Base-by-base conservation (phyloP, 2,113 vertebrate genomes). In the Ariopsis seemanni region DNA sequence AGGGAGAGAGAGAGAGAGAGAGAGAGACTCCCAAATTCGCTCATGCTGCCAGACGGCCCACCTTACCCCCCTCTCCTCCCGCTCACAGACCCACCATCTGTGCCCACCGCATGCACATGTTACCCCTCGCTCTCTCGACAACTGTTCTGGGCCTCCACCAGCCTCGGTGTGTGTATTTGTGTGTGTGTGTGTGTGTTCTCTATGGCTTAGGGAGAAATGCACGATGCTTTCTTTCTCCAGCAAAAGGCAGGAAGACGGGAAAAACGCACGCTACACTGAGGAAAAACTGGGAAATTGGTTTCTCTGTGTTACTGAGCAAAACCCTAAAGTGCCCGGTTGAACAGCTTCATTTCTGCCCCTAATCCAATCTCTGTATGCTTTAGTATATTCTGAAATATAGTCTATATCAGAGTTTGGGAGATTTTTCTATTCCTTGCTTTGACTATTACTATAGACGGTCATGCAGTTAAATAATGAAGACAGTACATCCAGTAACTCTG, bases 51-150 rank as follows among this genome's bases (percentile, higher is more conserved):
- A 90, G 96, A 97, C 96, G 96, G 96, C 95, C 94, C 96, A 96
- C 96, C 96, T 96, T 96, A 96, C 94, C 94, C 95, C 93, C 95
- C 95, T 85, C 81, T 87, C 82, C 78, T 62, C 87, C 96, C 96
- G 95, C 95, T 95, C 95, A 95, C 96, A 96, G 96, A 96, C 95
- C 95, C 96, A 96, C 96, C 96, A 97, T 97, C 96, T 97, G 97
- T 97, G 96, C 90, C 96, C 96, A 94, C 93, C 95, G 95, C 91
- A 93, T 96, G 96, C 96, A 97, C 96, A 97, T 96, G 96, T 96
- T 96, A 96, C 94, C 94, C 94, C 94, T 95, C 94, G 91, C 96
- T 87, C 88, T 89, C 90, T 88, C 95, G 95, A 96, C 96, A 97
- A 97, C 97, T 97, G 96, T 96, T 95, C 93, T 89, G 95, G 95